A percentile compares a stretch with the other conserved stretches of the same genome.
Conservation (phyloP, 2,113 vertebrate species). For the Nycticorax nycticorax region DNA sequence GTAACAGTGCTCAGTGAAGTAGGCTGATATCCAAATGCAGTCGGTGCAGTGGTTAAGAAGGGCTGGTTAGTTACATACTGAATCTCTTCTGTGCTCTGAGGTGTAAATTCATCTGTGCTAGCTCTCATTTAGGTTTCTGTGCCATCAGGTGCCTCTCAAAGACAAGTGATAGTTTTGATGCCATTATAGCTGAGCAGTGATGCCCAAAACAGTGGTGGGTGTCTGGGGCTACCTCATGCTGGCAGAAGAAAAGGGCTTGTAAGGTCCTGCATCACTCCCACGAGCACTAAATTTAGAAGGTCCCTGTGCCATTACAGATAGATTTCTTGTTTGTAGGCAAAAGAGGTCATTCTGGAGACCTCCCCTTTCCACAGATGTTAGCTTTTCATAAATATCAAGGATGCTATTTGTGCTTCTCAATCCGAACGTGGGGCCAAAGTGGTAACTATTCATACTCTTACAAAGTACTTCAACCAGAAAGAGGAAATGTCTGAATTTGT, state of each 20-base stretch:
- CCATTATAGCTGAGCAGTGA: neutral
- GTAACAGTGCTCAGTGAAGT: neutral
- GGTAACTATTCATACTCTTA: neutral
- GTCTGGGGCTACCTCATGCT: fast-evolving
- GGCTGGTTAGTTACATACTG: neutral
- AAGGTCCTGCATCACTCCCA: neutral
- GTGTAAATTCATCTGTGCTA: neutral
- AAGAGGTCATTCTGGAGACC: neutral
- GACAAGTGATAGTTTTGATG: neutral
- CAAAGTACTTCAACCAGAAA: slow-evolving; percentile 16
- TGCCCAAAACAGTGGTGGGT: neutral
- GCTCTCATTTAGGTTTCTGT: neutral
- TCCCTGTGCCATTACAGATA: neutral
- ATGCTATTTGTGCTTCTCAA: neutral
- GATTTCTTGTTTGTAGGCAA: neutral
- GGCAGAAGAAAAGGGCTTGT: neutral
- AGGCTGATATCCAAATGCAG: neutral
- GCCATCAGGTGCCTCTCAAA: neutral
- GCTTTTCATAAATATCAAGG: neutral
- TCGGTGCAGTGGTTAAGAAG: neutral
- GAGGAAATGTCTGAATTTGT: slow-evolving; percentile 44
- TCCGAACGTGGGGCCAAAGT: neutral
- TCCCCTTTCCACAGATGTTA: neutral
- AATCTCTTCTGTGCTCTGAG: neutral
- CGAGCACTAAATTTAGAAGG: neutral